Evolutionary conservation across 64 coral and sea anemone species (phyloP).

Genomic region (Stichodactyla mertensii): DNA sequence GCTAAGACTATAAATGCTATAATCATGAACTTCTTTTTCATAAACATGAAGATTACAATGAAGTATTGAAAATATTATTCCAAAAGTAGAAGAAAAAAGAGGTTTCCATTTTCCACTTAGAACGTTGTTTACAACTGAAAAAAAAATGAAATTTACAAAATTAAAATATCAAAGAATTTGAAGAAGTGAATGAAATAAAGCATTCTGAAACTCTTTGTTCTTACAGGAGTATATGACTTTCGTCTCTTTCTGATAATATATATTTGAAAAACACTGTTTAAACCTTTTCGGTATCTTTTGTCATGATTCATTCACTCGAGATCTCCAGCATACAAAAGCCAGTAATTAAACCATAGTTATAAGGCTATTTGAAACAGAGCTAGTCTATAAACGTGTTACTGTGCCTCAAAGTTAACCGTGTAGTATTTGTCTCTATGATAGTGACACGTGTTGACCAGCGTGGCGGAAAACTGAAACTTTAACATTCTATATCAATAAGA

Average conservation of each 20-base stretch:
- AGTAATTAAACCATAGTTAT: conserved; percentile 1
- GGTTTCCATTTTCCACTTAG: too few species aligned
- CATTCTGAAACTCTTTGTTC: too few species aligned
- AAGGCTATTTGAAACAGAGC: conserved; percentile 2
- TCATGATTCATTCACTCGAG: neutral
- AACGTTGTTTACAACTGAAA: too few species aligned
- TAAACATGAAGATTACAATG: too few species aligned
- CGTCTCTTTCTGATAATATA: neutral
- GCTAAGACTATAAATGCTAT: too few species aligned
- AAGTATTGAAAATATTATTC: too few species aligned
- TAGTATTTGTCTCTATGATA: neutral
- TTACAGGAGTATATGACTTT: neutral
- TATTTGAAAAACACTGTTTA: neutral
- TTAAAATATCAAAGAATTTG: too few species aligned
- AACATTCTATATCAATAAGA: neutral
- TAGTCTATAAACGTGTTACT: neutral
- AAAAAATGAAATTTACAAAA: too few species aligned
- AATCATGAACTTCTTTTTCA: too few species aligned
- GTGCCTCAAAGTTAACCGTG: neutral
- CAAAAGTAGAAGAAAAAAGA: too few species aligned
- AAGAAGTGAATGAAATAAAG: too few species aligned
- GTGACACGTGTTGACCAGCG: neutral
- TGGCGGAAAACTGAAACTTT: neutral
- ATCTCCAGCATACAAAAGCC: neutral
- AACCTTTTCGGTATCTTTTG: neutral